These are phyloP conservation scores for Hycleus cichorii DNA, from an alignment of 1,140 invertebrate genomes.

Conservation along the genomic window DNA sequence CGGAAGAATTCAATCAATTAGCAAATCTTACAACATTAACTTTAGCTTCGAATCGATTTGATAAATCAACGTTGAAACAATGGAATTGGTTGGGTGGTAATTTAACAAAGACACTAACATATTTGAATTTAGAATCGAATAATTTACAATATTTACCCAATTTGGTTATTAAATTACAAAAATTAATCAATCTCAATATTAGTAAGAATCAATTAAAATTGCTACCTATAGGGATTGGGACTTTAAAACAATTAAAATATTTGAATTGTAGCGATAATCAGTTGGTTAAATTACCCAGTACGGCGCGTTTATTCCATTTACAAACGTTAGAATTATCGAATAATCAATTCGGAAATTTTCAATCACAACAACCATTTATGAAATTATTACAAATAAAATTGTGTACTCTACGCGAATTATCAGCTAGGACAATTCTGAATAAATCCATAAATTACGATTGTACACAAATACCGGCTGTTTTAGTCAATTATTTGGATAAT, in stretches of 20 bases:
- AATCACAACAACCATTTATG: constrained; percentile 16
- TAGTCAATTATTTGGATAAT: constrained; percentile 51
- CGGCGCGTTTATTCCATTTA: constrained; percentile 47
- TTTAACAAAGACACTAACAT: constrained; percentile 35
- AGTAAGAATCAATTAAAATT: constrained; percentile 47
- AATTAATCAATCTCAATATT: constrained; percentile 49
- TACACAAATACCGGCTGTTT: constrained; percentile 50
- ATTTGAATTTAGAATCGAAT: constrained; percentile 59
- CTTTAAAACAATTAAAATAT: constrained; percentile 28
- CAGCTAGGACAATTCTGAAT: constrained; percentile 29
- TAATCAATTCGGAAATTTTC: constrained; percentile 43
- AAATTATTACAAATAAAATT: constrained; percentile 19
- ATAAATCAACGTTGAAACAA: constrained; percentile 43
- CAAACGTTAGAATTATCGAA: constrained; percentile 48
- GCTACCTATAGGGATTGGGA: constrained; percentile 43
- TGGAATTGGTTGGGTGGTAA: constrained; percentile 59
- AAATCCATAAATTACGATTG: constrained; percentile 47
- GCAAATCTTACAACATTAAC: constrained; percentile 59
- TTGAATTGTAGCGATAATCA: constrained; percentile 47
- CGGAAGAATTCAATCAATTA: constrained; percentile 62
- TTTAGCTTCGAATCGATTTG: constrained; percentile 63
- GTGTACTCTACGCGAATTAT: constrained; percentile 28
- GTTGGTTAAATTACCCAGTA: constrained; percentile 50
- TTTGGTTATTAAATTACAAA: constrained; percentile 51
- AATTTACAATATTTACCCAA: constrained; percentile 50